These are phyloP conservation scores for Laticauda laticaudata DNA, from an alignment of 2,113 vertebrate genomes.

Conservation along the genomic window DNA sequence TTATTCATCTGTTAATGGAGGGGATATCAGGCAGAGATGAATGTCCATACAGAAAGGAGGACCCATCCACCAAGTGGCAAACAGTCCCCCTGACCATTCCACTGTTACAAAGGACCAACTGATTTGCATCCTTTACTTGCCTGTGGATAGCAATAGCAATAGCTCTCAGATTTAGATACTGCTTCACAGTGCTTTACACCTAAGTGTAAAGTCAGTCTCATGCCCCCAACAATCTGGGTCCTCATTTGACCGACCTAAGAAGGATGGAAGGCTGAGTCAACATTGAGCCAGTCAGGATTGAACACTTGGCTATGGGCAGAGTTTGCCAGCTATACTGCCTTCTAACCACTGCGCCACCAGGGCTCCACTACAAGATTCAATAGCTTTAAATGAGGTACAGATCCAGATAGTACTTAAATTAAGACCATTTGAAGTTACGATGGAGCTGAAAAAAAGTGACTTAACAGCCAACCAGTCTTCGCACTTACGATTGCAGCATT, in stretches of 20 bases:
- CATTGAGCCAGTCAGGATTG: too few species aligned
- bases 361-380: too few species aligned
- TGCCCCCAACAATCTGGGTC: too few species aligned
- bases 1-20: not conserved
- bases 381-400: not conserved
- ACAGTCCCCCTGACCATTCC: not conserved
- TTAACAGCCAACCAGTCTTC: accelerated
- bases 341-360: too few species aligned
- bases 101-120: not conserved
- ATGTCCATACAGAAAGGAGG: not conserved
- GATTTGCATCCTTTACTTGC: not conserved
- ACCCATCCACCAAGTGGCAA: not conserved
- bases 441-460: not conserved
- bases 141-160: not conserved
- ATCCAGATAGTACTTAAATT: not conserved
- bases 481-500: not conserved
- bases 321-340: too few species aligned
- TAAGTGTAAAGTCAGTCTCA: too few species aligned
- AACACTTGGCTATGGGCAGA: too few species aligned
- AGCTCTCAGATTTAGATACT: not conserved
- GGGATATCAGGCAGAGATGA: not conserved
- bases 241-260: too few species aligned
- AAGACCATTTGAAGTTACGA: not conserved
- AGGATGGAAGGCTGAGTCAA: too few species aligned
- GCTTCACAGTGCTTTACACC: too few species aligned